A percentile compares a stretch with the other conserved stretches of the same genome.
Conservation (phyloP, 1,140 invertebrate genomes). For the Glossosoma conforme region DNA sequence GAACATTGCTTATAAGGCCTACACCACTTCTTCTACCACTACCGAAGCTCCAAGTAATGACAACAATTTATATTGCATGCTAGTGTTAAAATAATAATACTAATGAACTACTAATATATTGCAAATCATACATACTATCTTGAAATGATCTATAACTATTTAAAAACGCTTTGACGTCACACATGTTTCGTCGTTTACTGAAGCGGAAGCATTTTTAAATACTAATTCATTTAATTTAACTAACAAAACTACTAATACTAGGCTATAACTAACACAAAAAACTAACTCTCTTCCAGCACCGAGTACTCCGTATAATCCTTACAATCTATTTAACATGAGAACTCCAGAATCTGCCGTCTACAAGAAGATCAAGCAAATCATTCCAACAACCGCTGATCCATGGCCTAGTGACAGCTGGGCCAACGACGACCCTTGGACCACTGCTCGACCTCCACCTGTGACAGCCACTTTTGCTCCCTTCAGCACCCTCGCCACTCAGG, state of each 20-base stretch:
- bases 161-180: too few relatives aligned
- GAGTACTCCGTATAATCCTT: constrained; percentile 25
- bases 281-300: constrained; percentile 27
- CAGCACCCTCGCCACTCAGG: constrained; percentile 40
- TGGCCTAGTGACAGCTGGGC: constrained; percentile 43
- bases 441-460: constrained; percentile 31
- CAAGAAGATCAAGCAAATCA: constrained; percentile 26
- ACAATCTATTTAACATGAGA: constrained; percentile 21
- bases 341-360: constrained; percentile 22
- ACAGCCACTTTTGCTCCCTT: constrained; percentile 39
- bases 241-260: not conserved
- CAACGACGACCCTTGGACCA: constrained; percentile 49
- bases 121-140: too few relatives aligned
- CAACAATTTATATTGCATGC: not conserved
- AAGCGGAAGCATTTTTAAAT: not conserved
- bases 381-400: constrained; percentile 20
- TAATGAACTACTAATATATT: too few relatives aligned
- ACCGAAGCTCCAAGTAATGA: constrained; percentile 25
- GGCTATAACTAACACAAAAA: too few relatives aligned
- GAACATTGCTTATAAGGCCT: constrained; percentile 15
- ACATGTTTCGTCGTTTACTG: not conserved
- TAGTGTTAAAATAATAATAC: too few relatives aligned
- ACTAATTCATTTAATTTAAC: not conserved
- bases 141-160: too few relatives aligned
- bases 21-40: constrained; percentile 18